These are phyloP conservation scores for Pseudoatta argentina DNA, from an alignment of 1,140 invertebrate genomes.

Conservation along the genomic window DNA sequence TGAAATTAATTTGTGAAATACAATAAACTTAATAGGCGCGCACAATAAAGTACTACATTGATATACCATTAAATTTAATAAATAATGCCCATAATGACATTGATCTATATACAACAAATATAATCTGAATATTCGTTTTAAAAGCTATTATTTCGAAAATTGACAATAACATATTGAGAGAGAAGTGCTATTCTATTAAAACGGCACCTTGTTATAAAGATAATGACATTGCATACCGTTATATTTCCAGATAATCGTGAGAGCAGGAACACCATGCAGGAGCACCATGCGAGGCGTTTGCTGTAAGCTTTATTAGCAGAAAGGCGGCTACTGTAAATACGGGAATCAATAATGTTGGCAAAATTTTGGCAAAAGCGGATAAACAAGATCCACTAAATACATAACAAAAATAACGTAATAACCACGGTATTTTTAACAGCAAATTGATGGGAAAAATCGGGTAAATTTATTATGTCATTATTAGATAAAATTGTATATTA, in stretches of 20 bases:
- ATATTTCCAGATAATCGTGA: constrained; percentile 16
- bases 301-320: constrained; percentile 6
- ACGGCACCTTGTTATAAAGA: constrained; percentile 7
- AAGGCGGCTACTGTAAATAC: not conserved
- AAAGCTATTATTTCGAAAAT: constrained; percentile 34
- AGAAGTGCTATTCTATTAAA: constrained; percentile 35
- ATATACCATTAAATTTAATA: constrained; percentile 35
- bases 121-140: constrained; percentile 27
- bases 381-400: not conserved
- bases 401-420: not conserved
- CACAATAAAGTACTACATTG: constrained; percentile 6
- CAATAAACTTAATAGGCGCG: constrained; percentile 21
- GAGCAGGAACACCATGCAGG: not conserved
- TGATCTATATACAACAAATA: not conserved
- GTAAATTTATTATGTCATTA: not conserved
- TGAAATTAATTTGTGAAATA: constrained; percentile 27
- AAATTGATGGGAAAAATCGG: not conserved
- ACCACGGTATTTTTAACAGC: not conserved
- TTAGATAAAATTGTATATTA: not conserved
- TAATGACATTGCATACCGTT: constrained; percentile 19
- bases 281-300: not conserved
- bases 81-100: constrained; percentile 22
- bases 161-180: constrained; percentile 34
- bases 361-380: not conserved
- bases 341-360: not conserved